A percentile compares a stretch with the other conserved stretches of the same genome.
Conservation (phyloP, 1,140 invertebrate species). For the Drosophila guanche region DNA sequence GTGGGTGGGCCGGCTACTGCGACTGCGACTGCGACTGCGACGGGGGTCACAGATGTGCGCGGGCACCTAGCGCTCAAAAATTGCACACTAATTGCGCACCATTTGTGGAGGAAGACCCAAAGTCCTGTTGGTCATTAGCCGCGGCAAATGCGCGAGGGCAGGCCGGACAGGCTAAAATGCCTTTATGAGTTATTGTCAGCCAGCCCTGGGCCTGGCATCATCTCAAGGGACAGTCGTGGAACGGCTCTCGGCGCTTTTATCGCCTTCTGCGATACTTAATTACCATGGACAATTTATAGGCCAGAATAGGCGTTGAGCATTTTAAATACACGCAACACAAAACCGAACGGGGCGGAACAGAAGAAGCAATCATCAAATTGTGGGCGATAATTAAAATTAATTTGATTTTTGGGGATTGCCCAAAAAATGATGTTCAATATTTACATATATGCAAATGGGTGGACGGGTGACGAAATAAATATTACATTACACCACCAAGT, state of each 20-base stretch:
- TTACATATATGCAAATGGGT: constrained; percentile 8
- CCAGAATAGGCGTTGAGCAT: constrained; percentile 55
- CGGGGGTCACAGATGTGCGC: constrained; percentile 64
- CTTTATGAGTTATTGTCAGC: constrained; percentile 75
- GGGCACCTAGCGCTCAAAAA: constrained; percentile 70
- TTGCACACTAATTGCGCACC: constrained; percentile 77
- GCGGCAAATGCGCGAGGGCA: not conserved
- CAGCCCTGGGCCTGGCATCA: constrained; percentile 50
- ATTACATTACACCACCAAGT: too few relatives aligned
- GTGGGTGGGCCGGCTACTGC: constrained; percentile 5
- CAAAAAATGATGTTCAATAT: constrained; percentile 1
- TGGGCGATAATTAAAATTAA: constrained; percentile 49
- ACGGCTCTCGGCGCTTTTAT: constrained; percentile 47
- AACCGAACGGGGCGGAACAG: not conserved
- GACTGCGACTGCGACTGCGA: too few relatives aligned
- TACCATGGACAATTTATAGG: constrained; percentile 63
- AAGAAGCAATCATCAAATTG: constrained; percentile 27
- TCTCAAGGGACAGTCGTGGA: constrained; percentile 21
- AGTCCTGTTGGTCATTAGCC: constrained; percentile 64
- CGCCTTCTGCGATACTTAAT: constrained; percentile 57
- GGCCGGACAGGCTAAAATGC: constrained; percentile 68
- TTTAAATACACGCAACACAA: constrained; percentile 35
- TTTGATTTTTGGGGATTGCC: constrained; percentile 20
- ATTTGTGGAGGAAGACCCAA: constrained; percentile 58
- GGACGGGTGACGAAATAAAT: too few relatives aligned